A percentile compares a stretch with the other conserved stretches of the same genome.
Conservation (phyloP, 2,113 vertebrate genomes). For the Morone saxatilis region DNA sequence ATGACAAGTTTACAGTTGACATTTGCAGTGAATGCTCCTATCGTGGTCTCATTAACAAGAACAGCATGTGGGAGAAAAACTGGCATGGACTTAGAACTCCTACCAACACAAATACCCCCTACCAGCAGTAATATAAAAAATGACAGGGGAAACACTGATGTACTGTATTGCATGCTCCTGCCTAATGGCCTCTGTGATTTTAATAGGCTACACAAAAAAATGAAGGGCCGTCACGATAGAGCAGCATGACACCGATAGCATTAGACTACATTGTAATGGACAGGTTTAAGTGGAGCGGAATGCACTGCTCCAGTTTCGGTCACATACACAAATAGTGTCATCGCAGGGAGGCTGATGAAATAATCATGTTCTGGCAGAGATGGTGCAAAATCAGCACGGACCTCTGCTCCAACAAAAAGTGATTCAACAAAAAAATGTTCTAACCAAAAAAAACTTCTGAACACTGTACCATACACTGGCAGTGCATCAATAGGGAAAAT, state of each 20-base stretch:
- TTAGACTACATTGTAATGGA: slow-evolving; percentile 63
- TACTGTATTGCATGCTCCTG: slow-evolving; percentile 8
- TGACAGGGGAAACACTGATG: slow-evolving; percentile 26
- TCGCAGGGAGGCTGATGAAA: slow-evolving; percentile 51
- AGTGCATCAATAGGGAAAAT: not conserved
- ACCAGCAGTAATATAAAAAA: slow-evolving; percentile 12
- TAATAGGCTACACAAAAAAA: slow-evolving; percentile 38
- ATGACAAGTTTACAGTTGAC: not conserved
- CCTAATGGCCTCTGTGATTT: slow-evolving; percentile 42
- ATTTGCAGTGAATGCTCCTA: not conserved
- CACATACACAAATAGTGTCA: slow-evolving; percentile 40
- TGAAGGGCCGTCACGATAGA: slow-evolving; percentile 37
- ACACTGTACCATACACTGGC: not conserved
- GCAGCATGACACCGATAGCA: slow-evolving; percentile 54
- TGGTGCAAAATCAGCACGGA: slow-evolving; percentile 33
- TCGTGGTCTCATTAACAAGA: slow-evolving; percentile 24
- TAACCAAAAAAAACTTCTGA: not conserved
- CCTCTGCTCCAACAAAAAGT: slow-evolving; percentile 17
- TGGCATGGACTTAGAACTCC: slow-evolving; percentile 6
- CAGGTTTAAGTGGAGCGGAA: slow-evolving; percentile 81
- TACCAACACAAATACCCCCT: not conserved
- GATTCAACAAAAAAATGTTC: slow-evolving; percentile 20
- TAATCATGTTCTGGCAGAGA: slow-evolving; percentile 42
- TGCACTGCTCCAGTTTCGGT: slow-evolving; percentile 71
- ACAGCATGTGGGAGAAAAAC: slow-evolving; percentile 12